phyloP scores from a whole-genome alignment of 1,140 invertebrate species.

The Zophobas atratus region DNA sequence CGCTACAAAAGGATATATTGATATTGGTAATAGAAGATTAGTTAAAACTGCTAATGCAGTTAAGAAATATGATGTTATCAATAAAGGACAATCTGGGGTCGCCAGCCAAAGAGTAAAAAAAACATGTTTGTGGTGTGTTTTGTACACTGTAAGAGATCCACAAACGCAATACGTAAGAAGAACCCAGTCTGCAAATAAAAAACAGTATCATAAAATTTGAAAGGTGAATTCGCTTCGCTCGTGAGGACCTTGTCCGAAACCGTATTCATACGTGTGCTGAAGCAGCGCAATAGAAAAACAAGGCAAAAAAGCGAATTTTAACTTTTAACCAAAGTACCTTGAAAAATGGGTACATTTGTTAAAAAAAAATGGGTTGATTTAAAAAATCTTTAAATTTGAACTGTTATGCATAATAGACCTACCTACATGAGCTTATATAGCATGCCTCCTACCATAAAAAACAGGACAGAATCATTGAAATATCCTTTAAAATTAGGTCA shows the following conservation, averaged over 20 bases:
- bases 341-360: not conserved
- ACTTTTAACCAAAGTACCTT: not conserved
- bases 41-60: too few species aligned
- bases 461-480: conserved; percentile 1
- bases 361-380: too few species aligned
- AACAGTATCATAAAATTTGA: not conserved
- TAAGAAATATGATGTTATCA: too few species aligned
- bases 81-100: too few species aligned
- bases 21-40: too few species aligned
- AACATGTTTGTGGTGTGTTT: conserved; percentile 7
- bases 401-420: not conserved
- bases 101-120: conserved; percentile 2
- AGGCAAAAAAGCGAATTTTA: not conserved
- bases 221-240: too few species aligned
- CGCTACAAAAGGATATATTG: too few species aligned
- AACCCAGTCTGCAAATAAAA: conserved; percentile 2
- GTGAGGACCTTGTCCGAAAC: too few species aligned
- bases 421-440: too few species aligned
- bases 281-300: not conserved
- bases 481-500: conserved; percentile 20
- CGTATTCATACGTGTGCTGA: not conserved
- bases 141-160: conserved; percentile 5
- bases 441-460: too few species aligned
- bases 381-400: too few species aligned
- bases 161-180: conserved; percentile 24